Percentiles rank a stretch among this genome's conserved stretches.
phyloP scores from a whole-genome alignment of 1,140 invertebrate species.

The Drosophila micromelanica region DNA sequence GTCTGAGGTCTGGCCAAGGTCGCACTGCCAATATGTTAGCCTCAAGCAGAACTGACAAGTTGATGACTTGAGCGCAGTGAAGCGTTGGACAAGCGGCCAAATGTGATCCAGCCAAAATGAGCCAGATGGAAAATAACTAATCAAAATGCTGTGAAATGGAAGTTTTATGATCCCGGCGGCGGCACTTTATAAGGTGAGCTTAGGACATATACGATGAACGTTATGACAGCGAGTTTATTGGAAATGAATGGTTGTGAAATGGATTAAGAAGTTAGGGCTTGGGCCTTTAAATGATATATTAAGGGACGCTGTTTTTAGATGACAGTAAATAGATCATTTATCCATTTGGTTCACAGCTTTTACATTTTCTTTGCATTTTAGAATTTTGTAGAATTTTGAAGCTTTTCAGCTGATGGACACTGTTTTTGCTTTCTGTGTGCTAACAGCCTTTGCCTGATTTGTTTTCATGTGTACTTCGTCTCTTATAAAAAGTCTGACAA shows the following conservation, averaged over 20 bases:
- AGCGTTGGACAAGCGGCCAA: conserved; percentile 51
- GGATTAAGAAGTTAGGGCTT: neutral
- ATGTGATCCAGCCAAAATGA: conserved; percentile 16
- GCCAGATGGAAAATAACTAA: conserved; percentile 11
- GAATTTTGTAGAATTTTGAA: neutral
- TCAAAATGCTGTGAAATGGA: conserved; percentile 36
- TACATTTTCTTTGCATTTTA: neutral
- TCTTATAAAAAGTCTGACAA: conserved; percentile 46
- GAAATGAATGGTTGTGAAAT: conserved; percentile 13
- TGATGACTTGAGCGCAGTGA: conserved; percentile 66
- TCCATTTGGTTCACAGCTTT: neutral
- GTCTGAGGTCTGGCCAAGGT: conserved; percentile 52
- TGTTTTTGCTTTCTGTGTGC: conserved; percentile 27
- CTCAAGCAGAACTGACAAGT: conserved; percentile 60
- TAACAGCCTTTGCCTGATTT: conserved; percentile 59
- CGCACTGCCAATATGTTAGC: conserved; percentile 61
- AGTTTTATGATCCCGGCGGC: conserved; percentile 5
- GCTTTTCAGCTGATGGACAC: conserved; percentile 3
- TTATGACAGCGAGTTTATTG: conserved; percentile 27
- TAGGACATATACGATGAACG: conserved; percentile 3
- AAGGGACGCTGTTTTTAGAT: conserved; percentile 3
- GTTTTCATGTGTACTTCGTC: conserved; percentile 53
- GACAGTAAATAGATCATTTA: neutral
- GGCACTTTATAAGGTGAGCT: conserved; percentile 23
- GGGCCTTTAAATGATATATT: conserved; percentile 1